phyloP scores from a whole-genome alignment of 2,797 vertebrate genomes.

The Bradypodion pumilum region DNA sequence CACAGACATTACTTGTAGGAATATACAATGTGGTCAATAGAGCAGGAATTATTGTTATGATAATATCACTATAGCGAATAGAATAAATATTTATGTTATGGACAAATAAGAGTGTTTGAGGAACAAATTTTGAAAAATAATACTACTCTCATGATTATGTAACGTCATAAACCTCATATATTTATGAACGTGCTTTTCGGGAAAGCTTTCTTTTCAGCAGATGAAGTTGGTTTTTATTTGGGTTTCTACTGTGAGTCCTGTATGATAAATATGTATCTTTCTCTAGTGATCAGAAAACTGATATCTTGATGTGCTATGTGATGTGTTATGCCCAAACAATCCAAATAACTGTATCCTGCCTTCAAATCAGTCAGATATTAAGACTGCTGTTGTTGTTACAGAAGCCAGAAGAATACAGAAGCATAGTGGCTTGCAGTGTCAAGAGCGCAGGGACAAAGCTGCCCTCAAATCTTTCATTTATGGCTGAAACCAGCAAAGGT shows the following conservation, averaged over 20 bases:
- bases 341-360: background rate
- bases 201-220: background rate
- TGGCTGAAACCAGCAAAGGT: background rate
- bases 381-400: background rate
- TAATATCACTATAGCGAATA: background rate
- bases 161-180: background rate
- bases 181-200: background rate
- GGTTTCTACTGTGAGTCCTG: background rate
- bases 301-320: background rate
- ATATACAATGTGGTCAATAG: constrained; percentile 37
- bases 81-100: background rate
- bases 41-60: background rate
- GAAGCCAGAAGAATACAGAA: background rate
- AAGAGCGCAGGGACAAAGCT: background rate
- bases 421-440: background rate
- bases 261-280: background rate
- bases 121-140: background rate
- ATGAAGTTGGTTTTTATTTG: background rate
- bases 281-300: background rate
- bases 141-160: constrained; percentile 8
- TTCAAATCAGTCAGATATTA: background rate
- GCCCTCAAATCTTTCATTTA: constrained; percentile 7
- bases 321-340: background rate
- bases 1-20: constrained; percentile 29
- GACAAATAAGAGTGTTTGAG: background rate